phyloP scores from a whole-genome alignment of 2,888 invertebrate genomes.

The Apomyelois bistriatella region DNA sequence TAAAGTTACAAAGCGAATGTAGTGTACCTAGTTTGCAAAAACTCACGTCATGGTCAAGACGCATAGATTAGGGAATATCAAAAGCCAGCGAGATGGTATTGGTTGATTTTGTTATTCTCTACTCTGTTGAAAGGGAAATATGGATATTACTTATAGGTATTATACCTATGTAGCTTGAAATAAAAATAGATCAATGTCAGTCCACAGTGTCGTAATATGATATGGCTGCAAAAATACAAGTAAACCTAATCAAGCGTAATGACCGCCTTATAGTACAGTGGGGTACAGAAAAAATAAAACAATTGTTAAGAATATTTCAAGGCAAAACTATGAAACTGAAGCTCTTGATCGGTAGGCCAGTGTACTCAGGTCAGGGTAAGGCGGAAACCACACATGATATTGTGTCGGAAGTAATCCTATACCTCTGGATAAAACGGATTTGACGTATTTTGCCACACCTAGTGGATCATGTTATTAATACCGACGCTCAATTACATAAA shows the following conservation, averaged over 20 bases:
- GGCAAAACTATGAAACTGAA: not conserved
- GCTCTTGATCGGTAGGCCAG: not conserved
- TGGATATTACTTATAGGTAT: no score
- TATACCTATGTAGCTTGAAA: no score
- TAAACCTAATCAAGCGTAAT: not conserved
- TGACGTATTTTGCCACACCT: not conserved
- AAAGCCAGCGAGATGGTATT: no score
- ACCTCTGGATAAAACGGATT: conserved; percentile 4
- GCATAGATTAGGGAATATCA: no score
- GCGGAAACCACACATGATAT: conserved; percentile 12
- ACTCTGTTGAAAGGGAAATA: no score
- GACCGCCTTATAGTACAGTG: not conserved
- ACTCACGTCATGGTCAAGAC: no score
- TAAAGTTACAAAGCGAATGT: no score
- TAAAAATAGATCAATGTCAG: not conserved
- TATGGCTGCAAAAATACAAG: not conserved
- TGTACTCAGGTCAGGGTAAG: not conserved
- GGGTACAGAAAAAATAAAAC: not conserved
- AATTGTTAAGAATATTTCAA: not conserved
- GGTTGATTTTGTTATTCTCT: no score
- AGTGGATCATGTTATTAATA: conserved; percentile 8
- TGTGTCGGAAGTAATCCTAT: conserved; percentile 14
- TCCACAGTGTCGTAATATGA: not conserved
- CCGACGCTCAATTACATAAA: no score
- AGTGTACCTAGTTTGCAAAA: no score